Evolutionary conservation across 1,140 invertebrate genomes (phyloP).

Genomic region (Heliconius hewitsoni): DNA sequence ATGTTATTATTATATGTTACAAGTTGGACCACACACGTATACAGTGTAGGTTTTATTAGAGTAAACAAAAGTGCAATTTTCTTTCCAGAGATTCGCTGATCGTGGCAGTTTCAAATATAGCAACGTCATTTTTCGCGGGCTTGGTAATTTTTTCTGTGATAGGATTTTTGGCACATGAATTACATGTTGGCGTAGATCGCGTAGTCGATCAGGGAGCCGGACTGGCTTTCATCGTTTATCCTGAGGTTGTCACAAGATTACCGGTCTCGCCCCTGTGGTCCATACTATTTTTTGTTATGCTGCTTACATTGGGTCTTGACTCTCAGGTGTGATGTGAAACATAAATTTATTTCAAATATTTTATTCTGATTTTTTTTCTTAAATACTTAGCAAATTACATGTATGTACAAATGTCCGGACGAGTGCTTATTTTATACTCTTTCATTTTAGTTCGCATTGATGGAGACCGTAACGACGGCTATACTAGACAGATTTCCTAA

Average conservation of each 20-base stretch:
- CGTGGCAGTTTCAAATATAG: conserved; percentile 88
- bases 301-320: conserved; percentile 89
- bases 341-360: neutral
- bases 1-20: no score
- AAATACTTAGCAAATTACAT: no score
- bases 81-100: conserved; percentile 85
- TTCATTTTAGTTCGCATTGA: conserved; percentile 86
- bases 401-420: no score
- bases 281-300: conserved; percentile 92
- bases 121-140: conserved; percentile 90
- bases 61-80: conserved; percentile 21
- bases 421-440: neutral
- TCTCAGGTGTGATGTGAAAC: conserved; percentile 82
- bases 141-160: conserved; percentile 90
- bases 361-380: neutral
- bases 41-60: no score
- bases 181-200: conserved; percentile 86
- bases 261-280: conserved; percentile 92
- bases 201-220: conserved; percentile 90
- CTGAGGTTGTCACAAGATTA: conserved; percentile 90
- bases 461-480: conserved; percentile 91
- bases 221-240: conserved; percentile 92
- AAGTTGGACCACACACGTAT: no score
- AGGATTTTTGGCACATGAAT: conserved; percentile 88
- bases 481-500: conserved; percentile 89